A percentile compares a stretch with the other conserved stretches of the same genome.
Conservation (phyloP, 2,113 vertebrate species). For the Pluvialis apricaria region DNA sequence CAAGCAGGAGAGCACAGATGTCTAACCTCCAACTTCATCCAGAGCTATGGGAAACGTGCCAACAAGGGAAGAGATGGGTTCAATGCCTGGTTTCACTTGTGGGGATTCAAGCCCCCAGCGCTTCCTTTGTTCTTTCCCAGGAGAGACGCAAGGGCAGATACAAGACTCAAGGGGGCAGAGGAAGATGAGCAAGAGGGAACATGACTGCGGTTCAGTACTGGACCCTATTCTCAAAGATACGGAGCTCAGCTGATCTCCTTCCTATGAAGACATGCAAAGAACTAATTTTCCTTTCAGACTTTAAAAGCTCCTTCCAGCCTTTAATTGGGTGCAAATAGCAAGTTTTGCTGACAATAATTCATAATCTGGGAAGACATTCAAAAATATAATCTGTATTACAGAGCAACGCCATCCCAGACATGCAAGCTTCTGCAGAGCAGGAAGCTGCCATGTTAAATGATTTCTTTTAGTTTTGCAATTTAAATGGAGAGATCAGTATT, state of each 20-base stretch:
- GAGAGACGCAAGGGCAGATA: background rate
- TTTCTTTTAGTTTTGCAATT: conserved; percentile 15
- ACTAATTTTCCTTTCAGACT: background rate
- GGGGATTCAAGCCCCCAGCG: fast-evolving
- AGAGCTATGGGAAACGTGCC: background rate
- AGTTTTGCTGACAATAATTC: background rate
- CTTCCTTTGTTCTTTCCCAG: background rate
- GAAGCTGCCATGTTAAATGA: background rate
- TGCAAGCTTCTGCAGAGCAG: background rate
- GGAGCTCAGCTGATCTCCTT: background rate
- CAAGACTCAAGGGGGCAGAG: background rate
- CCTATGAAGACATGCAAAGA: background rate
- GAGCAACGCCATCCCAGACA: background rate
- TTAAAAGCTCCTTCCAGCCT: background rate
- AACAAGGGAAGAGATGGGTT: background rate
- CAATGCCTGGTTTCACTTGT: background rate
- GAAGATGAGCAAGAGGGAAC: background rate
- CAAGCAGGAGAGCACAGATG: fast-evolving
- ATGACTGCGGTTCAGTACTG: fast-evolving
- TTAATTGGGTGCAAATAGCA: background rate
- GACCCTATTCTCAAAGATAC: background rate
- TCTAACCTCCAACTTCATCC: background rate
- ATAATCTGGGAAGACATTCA: background rate
- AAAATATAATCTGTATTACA: background rate
- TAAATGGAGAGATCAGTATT: conserved; percentile 42